Evolutionary conservation across 2,797 vertebrate genomes (phyloP), one percentile per base, ranked within the genome.

Genomic region (Oryzias sinensis): DNA sequence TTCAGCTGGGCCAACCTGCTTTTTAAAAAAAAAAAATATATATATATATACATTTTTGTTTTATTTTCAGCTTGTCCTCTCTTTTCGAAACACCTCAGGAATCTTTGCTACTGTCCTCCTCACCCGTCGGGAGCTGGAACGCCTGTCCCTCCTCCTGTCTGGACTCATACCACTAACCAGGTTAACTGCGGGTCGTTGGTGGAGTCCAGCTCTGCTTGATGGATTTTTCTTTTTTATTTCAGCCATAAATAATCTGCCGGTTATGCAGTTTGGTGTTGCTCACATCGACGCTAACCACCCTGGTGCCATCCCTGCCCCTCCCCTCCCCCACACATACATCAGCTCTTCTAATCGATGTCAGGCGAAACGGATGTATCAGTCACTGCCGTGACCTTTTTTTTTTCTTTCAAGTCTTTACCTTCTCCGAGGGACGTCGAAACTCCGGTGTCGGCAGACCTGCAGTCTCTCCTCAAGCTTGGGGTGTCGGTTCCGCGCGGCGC

Each of bases 11-110:
- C 84, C 85, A 84, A 79, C 82, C 82, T 80, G 80, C 69, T 85
- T 86, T 74, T 33, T 5, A 45, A 22, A 22, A 18, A 18, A 18
- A 18, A 18, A 18, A 18, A 1, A 18, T 18, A 18, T 18, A 22
- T 22, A 22, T 22, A 22, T 22, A 22, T 3, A 22, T 22, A 22
- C 20, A 22, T 22, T 48, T 56, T 0, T 57, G 49, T 67, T 69
- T 52, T 63, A 58, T 83, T 70, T 77, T 71, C 76, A 85, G 61
- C 76, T 71, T 84, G 65, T 72, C 62, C 76, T 86, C 68, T 88
- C 71, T 83, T 77, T 46, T 84, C 77, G 85, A 91, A 92, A 81
- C 93, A 92, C 93, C 95, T 96, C 95, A 96, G 95, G 95, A 96
- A 97, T 85, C 88, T 92, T 92, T 85, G 88, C 86, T 87, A 86